Evolutionary conservation across 1,140 invertebrate species (phyloP), one percentile per base, ranked within the genome.

Genomic region (Heliothis virescens): DNA sequence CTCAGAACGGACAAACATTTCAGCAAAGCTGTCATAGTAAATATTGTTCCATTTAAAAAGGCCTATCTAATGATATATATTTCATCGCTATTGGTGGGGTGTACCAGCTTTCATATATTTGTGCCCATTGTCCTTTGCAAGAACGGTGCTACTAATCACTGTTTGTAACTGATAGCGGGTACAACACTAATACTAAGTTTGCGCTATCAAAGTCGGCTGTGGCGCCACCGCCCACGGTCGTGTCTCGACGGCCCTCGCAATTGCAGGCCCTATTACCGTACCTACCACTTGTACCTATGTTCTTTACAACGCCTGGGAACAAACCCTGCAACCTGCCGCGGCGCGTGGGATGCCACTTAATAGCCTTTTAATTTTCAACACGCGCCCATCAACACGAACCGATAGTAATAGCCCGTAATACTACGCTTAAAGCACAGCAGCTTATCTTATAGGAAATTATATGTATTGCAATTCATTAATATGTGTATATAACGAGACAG

Each of bases 281-380:
- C 85, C 83, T 84, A 86, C 81, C 80, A 79, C 79, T 85, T 80
- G 77, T 83, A 81, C 67, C 62, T 81, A 79, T 74, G 34, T 52
- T 72, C 71, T 80, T 83, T 76, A 82, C 82, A 83, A 74, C 73
- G 81, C 85, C 79, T 89, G 83, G 79, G 85, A 88, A 83, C 83
- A 84, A 84, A 90, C 88, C 48, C 78, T 71, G 79, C 85, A 89
- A 88, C 87, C 87, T 87, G 87, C 84, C 85, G 71, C 57, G 69
- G 79, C 79, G 91, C 89, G 91, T 94, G 90, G 91, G 92, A 84
- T 81, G 89, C 82, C 79, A 80, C 84, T 87, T 87, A 90, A 88
- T 89, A 92, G 87, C 84, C 90, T 93, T 92, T 93, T 93, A 92
- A 93, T 94, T 92, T 91, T 87, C 89, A 86, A 90, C 89, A 89